Conservation (phyloP, 2,888 invertebrate genomes). For the Tortricodes alternella region DNA sequence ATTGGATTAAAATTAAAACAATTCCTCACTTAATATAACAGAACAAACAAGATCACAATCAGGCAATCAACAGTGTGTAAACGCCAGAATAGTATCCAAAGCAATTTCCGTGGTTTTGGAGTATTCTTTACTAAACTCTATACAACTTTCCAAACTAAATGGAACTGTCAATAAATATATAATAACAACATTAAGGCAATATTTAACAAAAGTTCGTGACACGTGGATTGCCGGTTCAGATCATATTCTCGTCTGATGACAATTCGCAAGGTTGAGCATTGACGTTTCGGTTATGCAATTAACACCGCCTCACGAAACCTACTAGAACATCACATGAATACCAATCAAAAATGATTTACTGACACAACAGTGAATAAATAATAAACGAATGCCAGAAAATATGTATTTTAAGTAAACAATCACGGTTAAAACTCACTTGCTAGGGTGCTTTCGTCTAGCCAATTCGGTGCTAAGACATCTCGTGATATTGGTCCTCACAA, state of each 20-base stretch:
- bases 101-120: no score
- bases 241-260: conserved; percentile 38
- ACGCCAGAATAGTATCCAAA: no score
- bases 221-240: conserved; percentile 40
- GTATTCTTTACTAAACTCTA: no score
- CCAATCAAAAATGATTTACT: not conserved
- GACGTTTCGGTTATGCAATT: conserved; percentile 81
- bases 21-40: no score
- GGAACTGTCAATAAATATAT: no score
- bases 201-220: no score
- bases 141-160: no score
- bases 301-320: conserved; percentile 39
- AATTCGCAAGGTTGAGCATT: conserved; percentile 56
- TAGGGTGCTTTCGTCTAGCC: conserved; percentile 82
- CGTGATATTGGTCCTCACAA: conserved; percentile 80
- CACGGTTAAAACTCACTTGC: conserved; percentile 75
- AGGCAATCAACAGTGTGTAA: no score
- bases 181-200: no score
- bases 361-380: not conserved
- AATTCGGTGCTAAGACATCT: conserved; percentile 85
- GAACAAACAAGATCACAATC: no score
- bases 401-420: conserved; percentile 30
- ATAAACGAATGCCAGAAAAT: not conserved
- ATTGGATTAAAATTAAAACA: no score
- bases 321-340: conserved; percentile 19